Conservation (phyloP, 2,113 vertebrate species). For the Xenopus laevis region DNA sequence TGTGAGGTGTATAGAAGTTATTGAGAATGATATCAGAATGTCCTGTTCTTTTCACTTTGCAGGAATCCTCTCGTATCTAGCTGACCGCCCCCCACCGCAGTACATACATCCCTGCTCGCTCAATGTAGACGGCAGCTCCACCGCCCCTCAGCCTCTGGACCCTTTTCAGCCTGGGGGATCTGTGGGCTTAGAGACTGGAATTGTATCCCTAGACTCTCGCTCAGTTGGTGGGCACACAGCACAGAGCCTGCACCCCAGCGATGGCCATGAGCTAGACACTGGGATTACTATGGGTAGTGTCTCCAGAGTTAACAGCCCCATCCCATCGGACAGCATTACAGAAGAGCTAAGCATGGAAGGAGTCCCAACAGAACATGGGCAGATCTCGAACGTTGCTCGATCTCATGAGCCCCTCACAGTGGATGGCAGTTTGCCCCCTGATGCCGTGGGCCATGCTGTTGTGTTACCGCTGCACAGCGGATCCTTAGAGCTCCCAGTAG, state of each 20-base stretch:
- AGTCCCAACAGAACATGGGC: slow-evolving; percentile 77
- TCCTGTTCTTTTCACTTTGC: slow-evolving; percentile 20
- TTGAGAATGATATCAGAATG: no score
- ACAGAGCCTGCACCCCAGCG: slow-evolving; percentile 77
- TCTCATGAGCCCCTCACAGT: slow-evolving; percentile 74
- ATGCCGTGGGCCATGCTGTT: slow-evolving; percentile 74
- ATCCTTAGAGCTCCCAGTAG: slow-evolving; percentile 87
- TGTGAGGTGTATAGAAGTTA: no score
- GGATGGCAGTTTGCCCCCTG: slow-evolving; percentile 67
- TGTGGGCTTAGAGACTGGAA: slow-evolving; percentile 82
- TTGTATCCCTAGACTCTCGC: slow-evolving; percentile 88
- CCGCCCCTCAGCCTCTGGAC: slow-evolving; percentile 80
- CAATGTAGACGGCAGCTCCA: slow-evolving; percentile 82
- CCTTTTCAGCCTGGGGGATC: slow-evolving; percentile 81
- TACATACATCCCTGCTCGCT: slow-evolving; percentile 95
- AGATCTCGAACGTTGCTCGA: slow-evolving; percentile 72
- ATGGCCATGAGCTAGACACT: slow-evolving; percentile 83
- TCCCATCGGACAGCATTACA: slow-evolving; percentile 85
- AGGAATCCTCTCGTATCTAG: slow-evolving; percentile 96
- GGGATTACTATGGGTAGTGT: slow-evolving; percentile 84
- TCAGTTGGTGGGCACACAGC: slow-evolving; percentile 77
- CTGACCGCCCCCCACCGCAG: slow-evolving; percentile 94
- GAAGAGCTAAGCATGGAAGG: slow-evolving; percentile 86
- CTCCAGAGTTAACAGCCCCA: slow-evolving; percentile 85
- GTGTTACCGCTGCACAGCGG: slow-evolving; percentile 84